Percentiles rank a stretch among this genome's conserved stretches.
Conservation (phyloP, 2,888 invertebrate genomes). For the Apamea anceps region DNA sequence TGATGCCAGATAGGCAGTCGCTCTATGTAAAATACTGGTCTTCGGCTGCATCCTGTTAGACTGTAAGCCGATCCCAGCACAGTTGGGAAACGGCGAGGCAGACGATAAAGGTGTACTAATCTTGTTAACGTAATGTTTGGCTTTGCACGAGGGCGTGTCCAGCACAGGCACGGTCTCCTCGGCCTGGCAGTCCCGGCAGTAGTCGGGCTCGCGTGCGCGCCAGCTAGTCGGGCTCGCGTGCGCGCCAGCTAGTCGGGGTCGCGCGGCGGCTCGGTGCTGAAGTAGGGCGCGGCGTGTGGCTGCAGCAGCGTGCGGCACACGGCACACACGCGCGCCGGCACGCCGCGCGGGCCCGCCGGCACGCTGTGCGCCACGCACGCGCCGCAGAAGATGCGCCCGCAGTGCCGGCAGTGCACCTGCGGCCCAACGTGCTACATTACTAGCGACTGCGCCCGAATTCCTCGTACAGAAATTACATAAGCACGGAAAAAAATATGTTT, state of each 20-base stretch:
- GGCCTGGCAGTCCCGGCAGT: background rate
- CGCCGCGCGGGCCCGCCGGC: slow-evolving; percentile 95
- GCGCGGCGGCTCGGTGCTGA: slow-evolving; percentile 94
- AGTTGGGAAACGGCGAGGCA: background rate
- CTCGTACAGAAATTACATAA: background rate
- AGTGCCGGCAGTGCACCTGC: slow-evolving; percentile 97
- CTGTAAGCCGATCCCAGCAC: background rate
- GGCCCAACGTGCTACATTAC: background rate
- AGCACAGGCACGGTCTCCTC: background rate
- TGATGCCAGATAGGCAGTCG: background rate
- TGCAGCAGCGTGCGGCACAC: slow-evolving; percentile 99
- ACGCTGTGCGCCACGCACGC: slow-evolving; percentile 96
- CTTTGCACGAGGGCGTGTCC: background rate
- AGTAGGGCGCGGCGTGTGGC: slow-evolving; percentile 97
- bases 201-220: slow-evolving; percentile 82
- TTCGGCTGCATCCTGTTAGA: background rate
- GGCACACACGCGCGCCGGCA: slow-evolving; percentile 97
- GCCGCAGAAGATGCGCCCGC: slow-evolving; percentile 98
- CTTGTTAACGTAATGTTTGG: background rate
- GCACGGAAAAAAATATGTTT: background rate
- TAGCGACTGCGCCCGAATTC: background rate
- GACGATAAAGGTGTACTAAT: background rate
- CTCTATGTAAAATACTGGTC: background rate
- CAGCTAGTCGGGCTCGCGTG: slow-evolving; percentile 79
- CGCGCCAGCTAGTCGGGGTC: slow-evolving; percentile 79